These are phyloP conservation scores for Nomada ferruginata DNA, from an alignment of 2,888 invertebrate species.

Conservation along the genomic window DNA sequence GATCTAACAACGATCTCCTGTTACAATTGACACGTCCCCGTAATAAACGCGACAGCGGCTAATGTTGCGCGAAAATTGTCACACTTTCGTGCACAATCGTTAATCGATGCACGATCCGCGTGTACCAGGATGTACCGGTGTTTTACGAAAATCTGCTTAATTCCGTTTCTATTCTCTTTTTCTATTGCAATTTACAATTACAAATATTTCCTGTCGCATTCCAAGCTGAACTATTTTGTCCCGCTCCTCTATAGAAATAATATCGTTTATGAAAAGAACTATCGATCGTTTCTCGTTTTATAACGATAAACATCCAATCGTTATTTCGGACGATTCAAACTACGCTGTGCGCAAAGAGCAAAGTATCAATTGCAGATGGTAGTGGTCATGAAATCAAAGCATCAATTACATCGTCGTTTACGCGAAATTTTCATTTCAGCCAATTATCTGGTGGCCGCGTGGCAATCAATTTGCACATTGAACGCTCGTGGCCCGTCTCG, in stretches of 20 bases:
- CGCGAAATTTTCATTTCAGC: slow-evolving; percentile 14
- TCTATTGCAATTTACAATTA: too few species aligned
- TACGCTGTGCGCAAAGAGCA: background rate
- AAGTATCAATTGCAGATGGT: background rate
- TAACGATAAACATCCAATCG: too few species aligned
- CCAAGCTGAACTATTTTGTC: too few species aligned
- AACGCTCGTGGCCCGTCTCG: background rate
- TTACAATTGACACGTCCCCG: slow-evolving; percentile 53
- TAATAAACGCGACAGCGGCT: slow-evolving; percentile 50
- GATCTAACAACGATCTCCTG: slow-evolving; percentile 54
- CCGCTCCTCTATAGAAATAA: too few species aligned
- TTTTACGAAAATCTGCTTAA: background rate
- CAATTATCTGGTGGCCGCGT: slow-evolving; percentile 32
- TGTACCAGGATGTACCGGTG: background rate
- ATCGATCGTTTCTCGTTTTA: too few species aligned
- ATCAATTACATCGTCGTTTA: background rate
- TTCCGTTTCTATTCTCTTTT: too few species aligned
- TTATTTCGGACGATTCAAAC: too few species aligned
- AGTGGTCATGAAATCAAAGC: background rate
- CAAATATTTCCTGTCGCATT: too few species aligned
- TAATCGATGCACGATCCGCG: slow-evolving; percentile 28
- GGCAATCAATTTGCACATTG: slow-evolving; percentile 25
- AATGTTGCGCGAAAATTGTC: slow-evolving; percentile 58
- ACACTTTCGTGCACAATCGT: slow-evolving; percentile 11
- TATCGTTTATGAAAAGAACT: too few species aligned